Conservation (phyloP, 2,797 vertebrate species). For the Pangasius djambal region DNA sequence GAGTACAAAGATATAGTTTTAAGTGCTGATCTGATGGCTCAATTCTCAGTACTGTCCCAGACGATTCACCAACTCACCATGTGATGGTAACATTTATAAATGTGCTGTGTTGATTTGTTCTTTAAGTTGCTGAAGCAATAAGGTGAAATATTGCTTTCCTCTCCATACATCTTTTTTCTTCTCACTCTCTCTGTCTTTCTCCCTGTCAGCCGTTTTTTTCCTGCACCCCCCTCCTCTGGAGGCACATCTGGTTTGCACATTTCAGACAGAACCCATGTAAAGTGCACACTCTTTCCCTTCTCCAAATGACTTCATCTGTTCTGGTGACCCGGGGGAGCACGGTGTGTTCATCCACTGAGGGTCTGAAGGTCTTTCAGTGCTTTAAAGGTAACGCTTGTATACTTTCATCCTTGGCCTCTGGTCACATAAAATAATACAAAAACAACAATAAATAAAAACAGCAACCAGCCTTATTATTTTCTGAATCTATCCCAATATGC, state of each 20-base stretch:
- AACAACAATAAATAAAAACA: conserved; percentile 25
- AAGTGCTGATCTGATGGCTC: conserved; percentile 16
- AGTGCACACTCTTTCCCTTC: conserved; percentile 48
- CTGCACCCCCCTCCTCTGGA: conserved; percentile 14
- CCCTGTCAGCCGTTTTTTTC: background rate
- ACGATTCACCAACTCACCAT: background rate
- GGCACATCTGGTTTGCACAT: conserved; percentile 59
- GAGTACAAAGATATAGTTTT: background rate
- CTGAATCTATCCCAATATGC: background rate
- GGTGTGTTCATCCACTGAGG: conserved; percentile 25
- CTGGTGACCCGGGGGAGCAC: conserved; percentile 39
- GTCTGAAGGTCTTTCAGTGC: conserved; percentile 6
- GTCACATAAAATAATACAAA: conserved; percentile 17
- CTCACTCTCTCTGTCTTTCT: conserved; percentile 25
- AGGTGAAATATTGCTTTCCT: conserved; percentile 14
- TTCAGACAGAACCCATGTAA: conserved; percentile 49
- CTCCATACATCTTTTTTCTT: conserved; percentile 13
- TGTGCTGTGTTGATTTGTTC: background rate
- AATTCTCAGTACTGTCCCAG: background rate
- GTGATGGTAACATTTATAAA: conserved; percentile 30
- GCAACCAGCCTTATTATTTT: background rate
- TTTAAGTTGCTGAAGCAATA: conserved; percentile 13
- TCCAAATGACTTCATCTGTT: conserved; percentile 51
- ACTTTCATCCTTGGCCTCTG: background rate
- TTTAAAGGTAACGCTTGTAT: background rate